Evolutionary conservation across 2,797 vertebrate genomes (phyloP), one percentile per base, ranked within the genome.

Genomic region (Melanotaenia trifasciata): DNA sequence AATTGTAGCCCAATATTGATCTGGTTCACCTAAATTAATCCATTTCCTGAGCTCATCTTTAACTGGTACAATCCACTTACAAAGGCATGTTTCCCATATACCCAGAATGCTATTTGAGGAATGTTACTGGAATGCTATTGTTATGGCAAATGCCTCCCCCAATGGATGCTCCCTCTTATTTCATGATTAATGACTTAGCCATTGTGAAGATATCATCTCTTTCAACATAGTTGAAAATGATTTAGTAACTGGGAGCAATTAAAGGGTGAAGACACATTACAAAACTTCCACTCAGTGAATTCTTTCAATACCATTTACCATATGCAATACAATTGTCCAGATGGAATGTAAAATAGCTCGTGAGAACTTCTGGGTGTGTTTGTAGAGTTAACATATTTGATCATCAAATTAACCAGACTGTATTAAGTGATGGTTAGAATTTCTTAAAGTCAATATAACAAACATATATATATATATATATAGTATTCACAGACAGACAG

Each of bases 71-170:
- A 56, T 74, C 35, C 58, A 59, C 58, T 24, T 54, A 63, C 67
- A 64, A 58, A 70, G 26, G 45, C 1, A 4, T 28, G 73, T 50
- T 84, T 81, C 51, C 72, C 13, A 18, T 72, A 24, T 69, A 80
- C 63, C 66, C 28, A 73, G 61, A 72, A 38, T 78, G 79, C 77
- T 70, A 89, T 89, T 65, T 75, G 62, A 85, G 84, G 91, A 91
- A 89, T 90, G 84, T 84, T 77, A 75, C 53, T 84, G 93, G 92
- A 94, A 94, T 93, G 90, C 86, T 80, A 83, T 91, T 93, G 92
- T 88, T 74, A 92, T 91, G 90, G 83, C 89, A 91, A 92, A 90
- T 76, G 80, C 86, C 77, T 78, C 84, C 59, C 84, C 70, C 76
- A 76, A 57, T 54, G 81, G 81, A 85, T 76, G 67, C 70, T 78